phyloP scores from a whole-genome alignment of 2,113 vertebrate genomes.

The Lophotis ruficrista region DNA sequence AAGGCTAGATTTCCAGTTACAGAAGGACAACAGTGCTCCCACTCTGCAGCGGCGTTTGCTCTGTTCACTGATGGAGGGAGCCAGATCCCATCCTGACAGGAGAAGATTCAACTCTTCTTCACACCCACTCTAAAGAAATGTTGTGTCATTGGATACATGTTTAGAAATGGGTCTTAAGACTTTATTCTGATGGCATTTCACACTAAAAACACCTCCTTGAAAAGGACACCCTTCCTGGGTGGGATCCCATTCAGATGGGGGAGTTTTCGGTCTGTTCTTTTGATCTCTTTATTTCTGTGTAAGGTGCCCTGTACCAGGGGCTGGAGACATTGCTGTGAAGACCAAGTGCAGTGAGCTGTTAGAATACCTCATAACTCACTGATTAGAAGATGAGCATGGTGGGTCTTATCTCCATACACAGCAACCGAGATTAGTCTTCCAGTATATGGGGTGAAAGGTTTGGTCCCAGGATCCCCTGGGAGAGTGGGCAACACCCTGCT shows the following conservation, averaged over 20 bases:
- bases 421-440: background rate
- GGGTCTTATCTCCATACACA: background rate
- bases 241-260: too few relatives aligned
- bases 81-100: background rate
- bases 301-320: too few relatives aligned
- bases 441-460: background rate
- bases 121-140: background rate
- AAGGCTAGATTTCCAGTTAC: background rate
- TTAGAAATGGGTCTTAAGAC: background rate
- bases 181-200: background rate
- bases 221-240: background rate
- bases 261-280: background rate
- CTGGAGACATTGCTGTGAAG: background rate
- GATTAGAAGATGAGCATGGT: background rate
- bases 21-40: background rate
- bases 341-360: background rate
- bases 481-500: background rate
- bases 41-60: fast-evolving
- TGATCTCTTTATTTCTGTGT: background rate
- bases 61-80: background rate
- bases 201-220: background rate
- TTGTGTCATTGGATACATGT: background rate
- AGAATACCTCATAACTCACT: background rate
- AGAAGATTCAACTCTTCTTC: background rate
- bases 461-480: background rate